Percentiles rank a stretch among this genome's conserved stretches.
These are phyloP conservation scores for Diarsia brunnea DNA, from an alignment of 2,888 invertebrate genomes.

Conservation along the genomic window DNA sequence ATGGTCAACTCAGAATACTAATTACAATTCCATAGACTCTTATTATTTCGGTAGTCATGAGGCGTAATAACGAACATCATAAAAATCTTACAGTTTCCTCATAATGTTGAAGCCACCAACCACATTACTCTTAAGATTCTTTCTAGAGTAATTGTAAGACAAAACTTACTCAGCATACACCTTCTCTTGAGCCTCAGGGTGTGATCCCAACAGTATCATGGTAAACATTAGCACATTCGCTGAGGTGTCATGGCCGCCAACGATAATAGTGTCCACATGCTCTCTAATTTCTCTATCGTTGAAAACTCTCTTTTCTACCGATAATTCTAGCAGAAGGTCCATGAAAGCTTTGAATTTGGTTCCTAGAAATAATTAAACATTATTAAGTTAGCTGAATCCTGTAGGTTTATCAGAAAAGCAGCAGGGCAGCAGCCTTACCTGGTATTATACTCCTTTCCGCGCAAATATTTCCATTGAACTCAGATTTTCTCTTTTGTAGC, in stretches of 20 bases:
- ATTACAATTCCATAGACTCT: background rate
- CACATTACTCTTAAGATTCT: background rate
- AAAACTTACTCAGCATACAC: conserved; percentile 78
- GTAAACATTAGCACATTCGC: conserved; percentile 85
- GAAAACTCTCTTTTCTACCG: conserved; percentile 81
- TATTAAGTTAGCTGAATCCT: background rate
- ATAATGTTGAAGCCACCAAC: background rate
- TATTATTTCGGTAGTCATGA: background rate
- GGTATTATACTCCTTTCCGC: conserved; percentile 69
- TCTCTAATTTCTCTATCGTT: conserved; percentile 89
- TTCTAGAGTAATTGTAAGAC: too few relatives aligned
- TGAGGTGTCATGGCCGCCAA: conserved; percentile 89
- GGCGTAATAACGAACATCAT: background rate
- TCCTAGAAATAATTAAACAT: conserved; percentile 64
- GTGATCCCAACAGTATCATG: conserved; percentile 82
- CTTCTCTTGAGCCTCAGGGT: conserved; percentile 83
- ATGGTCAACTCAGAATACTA: conserved; percentile 3
- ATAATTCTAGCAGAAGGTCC: conserved; percentile 88
- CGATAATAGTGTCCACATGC: conserved; percentile 91
- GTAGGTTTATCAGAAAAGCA: background rate
- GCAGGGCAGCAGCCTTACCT: conserved; percentile 57
- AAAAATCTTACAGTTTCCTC: background rate
- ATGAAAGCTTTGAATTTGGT: conserved; percentile 88
- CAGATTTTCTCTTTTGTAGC: conserved; percentile 76
- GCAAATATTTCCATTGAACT: conserved; percentile 70